These are phyloP conservation scores for Fringilla coelebs DNA, from an alignment of 2,797 vertebrate species.

Conservation along the genomic window DNA sequence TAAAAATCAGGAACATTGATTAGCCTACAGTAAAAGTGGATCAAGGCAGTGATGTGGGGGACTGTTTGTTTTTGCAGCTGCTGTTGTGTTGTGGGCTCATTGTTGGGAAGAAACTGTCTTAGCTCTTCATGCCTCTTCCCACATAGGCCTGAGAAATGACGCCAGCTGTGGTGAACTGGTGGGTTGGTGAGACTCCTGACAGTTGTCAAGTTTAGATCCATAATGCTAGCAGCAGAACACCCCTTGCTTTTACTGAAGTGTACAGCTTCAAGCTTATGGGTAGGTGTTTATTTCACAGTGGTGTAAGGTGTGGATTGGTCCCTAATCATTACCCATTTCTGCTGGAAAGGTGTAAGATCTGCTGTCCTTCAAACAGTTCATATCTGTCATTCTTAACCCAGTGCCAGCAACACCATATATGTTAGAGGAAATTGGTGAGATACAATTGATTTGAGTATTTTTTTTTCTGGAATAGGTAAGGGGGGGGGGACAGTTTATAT, in stretches of 20 bases:
- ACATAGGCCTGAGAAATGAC: neutral
- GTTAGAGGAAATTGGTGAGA: neutral
- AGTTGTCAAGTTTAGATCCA: neutral
- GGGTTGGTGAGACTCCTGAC: neutral
- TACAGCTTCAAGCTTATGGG: neutral
- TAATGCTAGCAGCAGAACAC: neutral
- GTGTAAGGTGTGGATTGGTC: neutral
- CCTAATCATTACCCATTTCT: neutral
- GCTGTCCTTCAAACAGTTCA: neutral
- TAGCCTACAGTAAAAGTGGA: neutral
- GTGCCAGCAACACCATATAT: neutral
- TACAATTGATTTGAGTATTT: neutral
- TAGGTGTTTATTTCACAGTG: neutral
- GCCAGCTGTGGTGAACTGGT: rapidly evolving
- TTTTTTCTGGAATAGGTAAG: neutral
- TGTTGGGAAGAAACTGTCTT: neutral
- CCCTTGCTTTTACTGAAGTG: neutral
- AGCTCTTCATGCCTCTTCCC: neutral
- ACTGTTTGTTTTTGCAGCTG: neutral
- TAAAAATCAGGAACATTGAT: neutral
- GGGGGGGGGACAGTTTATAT: neutral
- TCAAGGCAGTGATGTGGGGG: rapidly evolving
- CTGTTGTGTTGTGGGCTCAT: rapidly evolving
- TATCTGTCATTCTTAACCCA: neutral
- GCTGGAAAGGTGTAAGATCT: neutral